Percentiles rank a stretch among this genome's conserved stretches.
Evolutionary conservation across 2,888 invertebrate species (phyloP).

Genomic region (Phymatocera aterrima): DNA sequence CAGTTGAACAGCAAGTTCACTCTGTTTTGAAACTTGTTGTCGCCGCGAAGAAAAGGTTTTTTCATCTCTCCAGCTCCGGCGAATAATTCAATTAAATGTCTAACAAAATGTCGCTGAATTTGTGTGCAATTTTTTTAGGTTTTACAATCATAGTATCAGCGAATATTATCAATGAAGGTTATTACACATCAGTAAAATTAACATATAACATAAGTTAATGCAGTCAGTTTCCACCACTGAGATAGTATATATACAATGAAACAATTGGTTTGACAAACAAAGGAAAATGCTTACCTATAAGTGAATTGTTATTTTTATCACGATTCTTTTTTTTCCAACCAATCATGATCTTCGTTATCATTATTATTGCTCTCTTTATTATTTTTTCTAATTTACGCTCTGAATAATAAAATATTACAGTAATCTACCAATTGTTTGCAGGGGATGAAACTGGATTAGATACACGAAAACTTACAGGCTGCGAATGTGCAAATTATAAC

Average conservation of each 20-base stretch:
- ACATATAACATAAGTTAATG: neutral
- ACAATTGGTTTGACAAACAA: neutral
- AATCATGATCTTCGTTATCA: neutral
- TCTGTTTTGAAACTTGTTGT: neutral
- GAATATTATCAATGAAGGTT: neutral
- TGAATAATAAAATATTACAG: neutral
- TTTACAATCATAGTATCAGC: neutral
- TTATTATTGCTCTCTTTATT: neutral
- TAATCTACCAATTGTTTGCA: neutral
- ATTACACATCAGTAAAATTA: no score
- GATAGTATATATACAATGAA: no score
- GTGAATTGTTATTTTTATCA: neutral
- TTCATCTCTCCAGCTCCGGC: neutral
- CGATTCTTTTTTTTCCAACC: neutral
- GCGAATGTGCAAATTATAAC: constrained; percentile 48
- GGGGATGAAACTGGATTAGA: constrained; percentile 1
- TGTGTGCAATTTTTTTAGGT: neutral
- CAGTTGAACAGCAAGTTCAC: no score
- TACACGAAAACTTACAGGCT: constrained; percentile 25
- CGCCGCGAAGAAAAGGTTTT: neutral
- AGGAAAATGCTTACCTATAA: neutral
- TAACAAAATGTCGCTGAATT: neutral
- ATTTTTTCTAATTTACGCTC: neutral
- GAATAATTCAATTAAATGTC: neutral
- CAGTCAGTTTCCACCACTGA: neutral